Base-by-base conservation (phyloP, 1,140 invertebrate genomes). In the Aradophagus sp. region DNA sequence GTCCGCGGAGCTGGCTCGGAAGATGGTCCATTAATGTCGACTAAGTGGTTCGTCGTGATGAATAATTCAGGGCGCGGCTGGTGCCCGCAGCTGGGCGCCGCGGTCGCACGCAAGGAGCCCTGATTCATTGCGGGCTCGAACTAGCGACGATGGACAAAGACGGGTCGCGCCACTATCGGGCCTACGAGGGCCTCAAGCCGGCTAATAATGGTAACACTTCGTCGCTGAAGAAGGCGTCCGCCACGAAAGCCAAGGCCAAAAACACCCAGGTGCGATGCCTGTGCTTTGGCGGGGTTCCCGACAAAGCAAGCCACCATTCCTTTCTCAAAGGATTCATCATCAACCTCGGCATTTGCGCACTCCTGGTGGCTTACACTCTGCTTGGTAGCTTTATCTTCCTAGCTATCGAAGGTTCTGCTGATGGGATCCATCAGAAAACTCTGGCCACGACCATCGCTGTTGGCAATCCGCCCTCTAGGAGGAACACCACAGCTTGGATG, bases 371-470 rank as follows among this genome's bases (percentile, higher is more conserved):
- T 2, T 99, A 99, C 84, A 95, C 95, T 0, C 86, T 98, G 7
- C 86, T 97, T 38, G 95, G 95, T 11, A 96, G 95, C 23, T 93
- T 98, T 78, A 93, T 97, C 73, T 98, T 98, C 80, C 87, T 96
- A 27, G 92, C 93, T 12, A 93, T 97, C 23, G 96, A 98, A 86
- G 93, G 92, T 27, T 85, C 82, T 50, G 58, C 77, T 7, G 81
- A 77, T 20, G 71, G 68, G 1, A 87, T 88, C 67, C 91, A 90
- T 70, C 89, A 91, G 74, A 89, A 89, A 70, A 90, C 89, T 6
- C 75, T 91, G 29, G 89, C 90, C 1, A 89, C 89, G 6, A 90
- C 89, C 8, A 84, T 87, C 84, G 87, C 78, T 74, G 87, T 70
- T 73, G 83, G 38, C 77, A 86, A 79, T 80, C 86, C 75, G 80